Evolutionary conservation across 2,888 invertebrate species (phyloP), one percentile per base, ranked within the genome.

Genomic region (Syritta pipiens): DNA sequence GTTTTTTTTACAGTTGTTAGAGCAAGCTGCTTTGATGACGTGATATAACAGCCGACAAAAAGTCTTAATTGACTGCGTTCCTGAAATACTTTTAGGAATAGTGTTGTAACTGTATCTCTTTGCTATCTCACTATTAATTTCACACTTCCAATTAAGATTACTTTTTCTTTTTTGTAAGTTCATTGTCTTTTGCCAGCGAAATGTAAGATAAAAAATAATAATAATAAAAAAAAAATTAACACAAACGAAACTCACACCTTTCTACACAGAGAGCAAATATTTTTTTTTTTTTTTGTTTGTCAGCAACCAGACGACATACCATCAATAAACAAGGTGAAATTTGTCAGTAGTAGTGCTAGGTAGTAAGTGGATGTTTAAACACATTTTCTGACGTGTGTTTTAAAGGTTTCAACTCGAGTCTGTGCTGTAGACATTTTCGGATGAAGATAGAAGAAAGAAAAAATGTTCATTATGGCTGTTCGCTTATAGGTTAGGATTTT

Each of bases 101-200:
- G 35, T 35, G 35, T 9, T 17, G 6, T 17, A 9, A 37, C 19
- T 37, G 9, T 48, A 10, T 49, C n/a, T 28, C 17, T n/a, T 40
- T 37, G 26, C 12, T 24, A 28, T 40, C 2, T 28, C 20, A 24
- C 20, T 37, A 12, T 32, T 24, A 32, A 57, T 26, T 67, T 69
- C 24, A 44, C 46, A 22, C 53, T 48, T 55, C 35, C 48, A 60
- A 71, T 60, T 42, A 60, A 44, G 32, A 44, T 53, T 40, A 9
- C 19, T 63, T 67, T 67, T 59, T 14, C 35, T 19, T 30, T 3
- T 49, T 22, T 32, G 10, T 48, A 40, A 77, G 71, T 77, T 71
- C 65, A 77, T 77, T 77, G 65, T 77, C 69, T 77, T n/a, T n/a
- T 60, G 24, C 37, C 51, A 77, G 40, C 14, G 48, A 71, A 65